A percentile compares a stretch with the other conserved stretches of the same genome.
Evolutionary conservation across 2,113 vertebrate genomes (phyloP).

Genomic region (Choloepus hoffmanni): DNA sequence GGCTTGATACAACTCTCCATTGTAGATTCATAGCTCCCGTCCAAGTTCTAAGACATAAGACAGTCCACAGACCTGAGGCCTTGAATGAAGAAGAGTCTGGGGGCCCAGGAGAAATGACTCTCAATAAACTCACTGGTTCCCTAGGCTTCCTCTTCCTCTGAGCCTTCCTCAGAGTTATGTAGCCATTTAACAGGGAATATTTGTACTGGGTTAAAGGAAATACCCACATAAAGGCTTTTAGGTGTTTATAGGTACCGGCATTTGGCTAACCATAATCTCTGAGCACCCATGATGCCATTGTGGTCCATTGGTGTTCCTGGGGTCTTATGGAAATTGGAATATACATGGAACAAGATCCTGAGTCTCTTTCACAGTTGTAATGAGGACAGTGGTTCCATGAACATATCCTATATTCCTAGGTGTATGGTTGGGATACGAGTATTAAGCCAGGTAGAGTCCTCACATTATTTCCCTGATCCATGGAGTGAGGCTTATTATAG

Average conservation of each 20-base stretch:
- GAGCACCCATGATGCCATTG: neutral
- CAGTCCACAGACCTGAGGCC: neutral
- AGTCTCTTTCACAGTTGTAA: neutral
- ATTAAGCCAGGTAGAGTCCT: neutral
- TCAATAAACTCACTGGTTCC: neutral
- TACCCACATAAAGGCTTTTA: neutral
- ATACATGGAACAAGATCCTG: neutral
- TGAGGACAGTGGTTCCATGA: neutral
- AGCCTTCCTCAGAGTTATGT: fast-evolving
- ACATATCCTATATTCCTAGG: neutral
- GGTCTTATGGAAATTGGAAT: neutral
- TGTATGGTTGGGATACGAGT: neutral
- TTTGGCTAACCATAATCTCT: neutral
- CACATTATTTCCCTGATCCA: neutral
- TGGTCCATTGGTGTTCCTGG: neutral
- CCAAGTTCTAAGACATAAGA: neutral
- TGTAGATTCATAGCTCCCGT: neutral
- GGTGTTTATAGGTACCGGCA: neutral
- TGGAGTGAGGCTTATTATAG: neutral
- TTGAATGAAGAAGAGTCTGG: neutral
- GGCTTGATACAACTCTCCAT: neutral
- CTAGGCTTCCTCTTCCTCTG: neutral
- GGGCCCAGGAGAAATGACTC: neutral
- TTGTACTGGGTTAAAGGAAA: neutral
- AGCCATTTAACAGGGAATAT: neutral